These are phyloP conservation scores for Ciconia stormi DNA, from an alignment of 2,113 vertebrate genomes.

Conservation along the genomic window DNA sequence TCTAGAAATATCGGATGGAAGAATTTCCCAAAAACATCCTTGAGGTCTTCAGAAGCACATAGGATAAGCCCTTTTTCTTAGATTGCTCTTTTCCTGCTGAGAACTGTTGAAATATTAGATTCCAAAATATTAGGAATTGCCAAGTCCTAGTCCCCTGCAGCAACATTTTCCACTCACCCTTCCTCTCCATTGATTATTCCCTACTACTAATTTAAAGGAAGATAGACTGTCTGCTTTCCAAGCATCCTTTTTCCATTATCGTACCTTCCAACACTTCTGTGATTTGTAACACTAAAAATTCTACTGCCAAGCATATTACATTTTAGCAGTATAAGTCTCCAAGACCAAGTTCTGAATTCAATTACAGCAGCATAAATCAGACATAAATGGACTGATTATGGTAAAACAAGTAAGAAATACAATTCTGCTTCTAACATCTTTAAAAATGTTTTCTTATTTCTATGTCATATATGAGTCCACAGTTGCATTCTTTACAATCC, in stretches of 20 bases:
- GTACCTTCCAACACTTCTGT: background rate
- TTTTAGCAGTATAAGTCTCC: background rate
- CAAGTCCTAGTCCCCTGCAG: background rate
- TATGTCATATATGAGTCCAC: background rate
- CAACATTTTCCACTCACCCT: background rate
- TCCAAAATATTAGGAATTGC: background rate
- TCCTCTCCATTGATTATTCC: background rate
- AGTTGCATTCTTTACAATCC: background rate
- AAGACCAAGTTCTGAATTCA: background rate
- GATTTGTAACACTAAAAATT: background rate
- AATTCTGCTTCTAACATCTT: background rate
- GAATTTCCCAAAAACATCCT: background rate
- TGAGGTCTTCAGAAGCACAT: background rate
- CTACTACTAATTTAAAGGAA: background rate
- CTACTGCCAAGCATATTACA: background rate
- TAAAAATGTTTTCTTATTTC: background rate
- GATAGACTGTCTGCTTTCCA: background rate
- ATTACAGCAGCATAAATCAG: background rate
- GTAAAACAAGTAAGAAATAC: background rate
- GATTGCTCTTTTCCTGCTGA: conserved; percentile 13
- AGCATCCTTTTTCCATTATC: background rate
- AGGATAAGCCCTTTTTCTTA: conserved; percentile 1
- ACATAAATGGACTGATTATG: background rate
- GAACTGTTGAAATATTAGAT: background rate
- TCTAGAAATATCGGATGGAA: background rate